Base-by-base conservation (phyloP, 2,888 invertebrate genomes). In the Epirrhoe tristata region DNA sequence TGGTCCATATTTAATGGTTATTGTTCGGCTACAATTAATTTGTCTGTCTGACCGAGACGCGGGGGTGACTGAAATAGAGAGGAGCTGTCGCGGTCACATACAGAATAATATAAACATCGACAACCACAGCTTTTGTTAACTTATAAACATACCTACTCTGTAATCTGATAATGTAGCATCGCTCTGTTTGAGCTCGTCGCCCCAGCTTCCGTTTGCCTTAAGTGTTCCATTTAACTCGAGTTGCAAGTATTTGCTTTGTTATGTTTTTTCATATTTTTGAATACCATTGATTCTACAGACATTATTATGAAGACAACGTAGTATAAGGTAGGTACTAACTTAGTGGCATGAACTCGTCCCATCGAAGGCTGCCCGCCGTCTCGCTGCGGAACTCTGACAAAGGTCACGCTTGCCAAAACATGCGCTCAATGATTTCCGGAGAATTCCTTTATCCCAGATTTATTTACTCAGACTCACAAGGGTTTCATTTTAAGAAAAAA, bases 1-100 rank as follows among this genome's bases (percentile, higher is more conserved):
- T 88, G 83, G 86, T 81, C 79, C 74, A 88, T 88, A 86, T 88
- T 86, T 86, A 86, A 86, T 81, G 82, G 83, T 85, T 82, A 86
- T 82, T 82, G 81, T 81, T 81, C 76, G 81, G 78, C 77, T 82
- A 81, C 84, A 83, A 86, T 88, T 88, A 88, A 88, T 89, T 88
- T 88, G 81, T 85, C 80, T 78, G 77, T 78, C 79, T 76, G 78
- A 73, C 74, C 75, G 76, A 80, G 77, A 80, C 78, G 77, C 72
- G 76, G 66, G 73, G 63, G 74, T 79, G 72, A 70, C 70, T 78
- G 71, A 76, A 78, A 76, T 76, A 80, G 78, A 76, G 72, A 72
- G 70, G 66, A 52, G 74, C 68, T 70, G 70, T 58, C 59, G 53
- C 55, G 67, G 60, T 36, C 53, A 43, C 63, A 53, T 50, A 56